Conservation (phyloP, 1,140 invertebrate genomes). For the Diuraphis noxia region DNA sequence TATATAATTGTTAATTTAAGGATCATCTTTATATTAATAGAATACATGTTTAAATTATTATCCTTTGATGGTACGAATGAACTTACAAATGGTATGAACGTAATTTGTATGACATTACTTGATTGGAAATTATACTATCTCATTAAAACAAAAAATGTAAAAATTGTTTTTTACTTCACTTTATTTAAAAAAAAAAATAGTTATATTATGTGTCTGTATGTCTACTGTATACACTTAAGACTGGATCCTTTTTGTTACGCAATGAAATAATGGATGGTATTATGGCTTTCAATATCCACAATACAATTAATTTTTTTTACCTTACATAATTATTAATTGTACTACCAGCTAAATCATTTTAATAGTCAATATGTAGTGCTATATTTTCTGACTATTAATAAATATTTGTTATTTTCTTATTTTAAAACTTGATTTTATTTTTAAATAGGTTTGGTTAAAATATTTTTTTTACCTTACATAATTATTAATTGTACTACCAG, state of each 20-base stretch:
- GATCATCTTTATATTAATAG: not conserved
- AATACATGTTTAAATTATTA: slow-evolving; percentile 13
- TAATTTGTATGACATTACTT: slow-evolving; percentile 42
- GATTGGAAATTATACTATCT: slow-evolving; percentile 32
- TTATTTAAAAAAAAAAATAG: not conserved
- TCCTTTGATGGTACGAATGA: slow-evolving; percentile 9
- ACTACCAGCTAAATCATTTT: not conserved
- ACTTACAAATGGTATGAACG: slow-evolving; percentile 11
- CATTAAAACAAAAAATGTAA: slow-evolving; percentile 2
- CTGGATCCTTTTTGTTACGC: not conserved
- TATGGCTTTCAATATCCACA: slow-evolving; percentile 37
- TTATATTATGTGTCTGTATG: slow-evolving; percentile 25
- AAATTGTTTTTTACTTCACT: slow-evolving; percentile 7
- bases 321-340: slow-evolving; percentile 26
- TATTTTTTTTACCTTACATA: not conserved
- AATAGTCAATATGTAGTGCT: not conserved
- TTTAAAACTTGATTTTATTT: not conserved
- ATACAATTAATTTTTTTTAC: not conserved
- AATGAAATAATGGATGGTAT: slow-evolving; percentile 33
- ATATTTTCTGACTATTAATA: not conserved
- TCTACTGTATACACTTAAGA: slow-evolving; percentile 15
- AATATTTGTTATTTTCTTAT: slow-evolving; percentile 15
- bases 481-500: slow-evolving; percentile 20
- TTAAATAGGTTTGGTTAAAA: too few relatives aligned
- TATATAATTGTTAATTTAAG: not conserved